Base-by-base conservation (phyloP, 2,113 vertebrate species). In the Myotis davidii region DNA sequence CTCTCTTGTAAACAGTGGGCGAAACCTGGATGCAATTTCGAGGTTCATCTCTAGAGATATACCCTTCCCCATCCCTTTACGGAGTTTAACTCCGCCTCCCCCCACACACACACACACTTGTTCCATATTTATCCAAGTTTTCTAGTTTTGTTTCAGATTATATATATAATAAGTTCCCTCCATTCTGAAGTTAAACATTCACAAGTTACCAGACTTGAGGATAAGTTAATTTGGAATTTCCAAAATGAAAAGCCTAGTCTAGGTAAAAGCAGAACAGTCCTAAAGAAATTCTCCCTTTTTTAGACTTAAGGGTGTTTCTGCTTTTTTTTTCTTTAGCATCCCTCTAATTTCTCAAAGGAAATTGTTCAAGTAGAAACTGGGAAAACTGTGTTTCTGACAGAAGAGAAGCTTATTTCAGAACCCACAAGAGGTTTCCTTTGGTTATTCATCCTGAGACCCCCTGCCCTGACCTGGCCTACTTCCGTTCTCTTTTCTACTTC, bases 111-210 rank as follows among this genome's bases (percentile, higher is more conserved):
- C 45, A 10, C 45, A 74, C 37, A 85, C 48, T 69, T 56, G 9
- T 39, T 76, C 18, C 25, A 17, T 94, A 39, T 61, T 92, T 77
- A 72, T 25, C 23, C 52, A 74, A 59, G 32, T 92, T 91, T 86
- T 69, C 64, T 67, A 50, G 27, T 89, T 94, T 91, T 72, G 64
- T 70, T 83, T 86, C 11, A n/a, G 56, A 52, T 94, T 70, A 48
- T 73, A 37, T 20, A 37, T 34, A 34, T 61, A 70, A 18, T 61
- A 82, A 56, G 34, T 65, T 88, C 29, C 12, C 10, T 91, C 25
- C 48, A 25, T 69, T 85, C 72, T 70, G 50, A 92, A 32, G 61
- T 54, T 69, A 76, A 76, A 59, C 25, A 14, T 87, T 87, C 69
- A 64, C 76, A 92, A 72, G 81, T 88, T 23, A 9, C 72, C 73